A percentile compares a stretch with the other conserved stretches of the same genome.
Conservation (phyloP, 2,888 invertebrate species). For the Lasioglossum leucozonium region DNA sequence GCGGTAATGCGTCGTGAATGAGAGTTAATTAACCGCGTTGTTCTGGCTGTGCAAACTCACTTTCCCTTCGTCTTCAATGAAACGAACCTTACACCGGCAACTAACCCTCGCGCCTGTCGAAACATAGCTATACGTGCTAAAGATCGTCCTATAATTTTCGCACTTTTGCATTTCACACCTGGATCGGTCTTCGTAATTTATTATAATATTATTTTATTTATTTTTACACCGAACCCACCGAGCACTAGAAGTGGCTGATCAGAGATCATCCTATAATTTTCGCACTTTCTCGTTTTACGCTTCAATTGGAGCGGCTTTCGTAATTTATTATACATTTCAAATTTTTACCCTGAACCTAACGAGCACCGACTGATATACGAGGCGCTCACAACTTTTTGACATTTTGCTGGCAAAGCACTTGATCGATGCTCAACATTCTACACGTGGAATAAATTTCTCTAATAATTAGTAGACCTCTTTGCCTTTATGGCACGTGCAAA, state of each 20-base stretch:
- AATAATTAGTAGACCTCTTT: not conserved
- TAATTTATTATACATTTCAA: not conserved
- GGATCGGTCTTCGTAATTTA: not conserved
- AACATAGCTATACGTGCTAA: not conserved
- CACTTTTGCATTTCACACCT: not conserved
- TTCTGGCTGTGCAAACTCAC: not conserved
- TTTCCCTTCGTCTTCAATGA: conserved; percentile 12
- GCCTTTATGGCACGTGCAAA: not conserved
- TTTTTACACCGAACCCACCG: not conserved
- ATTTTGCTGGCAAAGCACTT: not conserved
- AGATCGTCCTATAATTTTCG: not conserved
- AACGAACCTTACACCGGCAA: not conserved
- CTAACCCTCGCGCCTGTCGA: not conserved
- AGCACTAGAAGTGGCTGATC: too few species aligned
- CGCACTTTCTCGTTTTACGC: not conserved
- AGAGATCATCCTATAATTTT: not conserved
- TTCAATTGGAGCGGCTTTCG: not conserved
- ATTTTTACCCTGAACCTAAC: not conserved
- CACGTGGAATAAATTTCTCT: not conserved
- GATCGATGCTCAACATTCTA: not conserved
- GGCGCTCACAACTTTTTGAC: not conserved
- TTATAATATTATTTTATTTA: not conserved
- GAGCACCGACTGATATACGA: not conserved
- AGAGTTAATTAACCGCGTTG: conserved; percentile 2
- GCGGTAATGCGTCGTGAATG: conserved; percentile 4